Percentiles rank a stretch among this genome's conserved stretches.
Conservation (phyloP, 1,140 invertebrate species). For the Amyelois transitella region DNA sequence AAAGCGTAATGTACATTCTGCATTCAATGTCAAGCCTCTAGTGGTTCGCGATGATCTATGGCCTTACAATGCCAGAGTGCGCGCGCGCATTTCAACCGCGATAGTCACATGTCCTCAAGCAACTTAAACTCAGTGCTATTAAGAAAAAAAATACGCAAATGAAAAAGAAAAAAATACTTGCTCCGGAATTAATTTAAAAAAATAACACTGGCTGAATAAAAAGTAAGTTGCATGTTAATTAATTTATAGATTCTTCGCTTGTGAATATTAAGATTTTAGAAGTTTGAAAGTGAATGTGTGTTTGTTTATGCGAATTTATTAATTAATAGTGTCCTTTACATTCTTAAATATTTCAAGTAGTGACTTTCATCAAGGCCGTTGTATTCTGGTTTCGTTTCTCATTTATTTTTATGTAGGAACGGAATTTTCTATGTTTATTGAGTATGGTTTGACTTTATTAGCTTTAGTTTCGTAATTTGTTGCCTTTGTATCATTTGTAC, state of each 20-base stretch:
- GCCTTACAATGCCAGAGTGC: constrained; percentile 19
- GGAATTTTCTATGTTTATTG: too few relatives aligned
- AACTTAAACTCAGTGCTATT: constrained; percentile 4
- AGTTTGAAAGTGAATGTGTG: constrained; percentile 2
- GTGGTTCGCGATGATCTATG: constrained; percentile 13
- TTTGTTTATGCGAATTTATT: neutral
- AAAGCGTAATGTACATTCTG: neutral
- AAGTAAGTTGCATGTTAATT: neutral
- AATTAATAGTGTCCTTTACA: neutral
- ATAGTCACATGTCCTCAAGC: constrained; percentile 13
- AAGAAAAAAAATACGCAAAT: constrained; percentile 11
- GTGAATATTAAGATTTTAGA: neutral
- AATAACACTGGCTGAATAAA: neutral
- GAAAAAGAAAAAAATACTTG: constrained; percentile 14
- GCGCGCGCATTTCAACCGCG: constrained; percentile 17
- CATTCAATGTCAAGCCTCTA: neutral
- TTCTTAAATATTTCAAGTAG: neutral
- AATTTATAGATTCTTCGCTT: neutral
- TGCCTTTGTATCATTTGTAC: too few relatives aligned
- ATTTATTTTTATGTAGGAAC: too few relatives aligned
- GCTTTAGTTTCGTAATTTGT: too few relatives aligned
- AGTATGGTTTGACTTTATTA: too few relatives aligned
- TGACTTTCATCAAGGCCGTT: neutral
- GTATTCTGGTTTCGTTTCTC: too few relatives aligned
- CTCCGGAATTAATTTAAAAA: neutral